Base-by-base conservation (phyloP, 2,113 vertebrate species). In the Hippoglossus stenolepis region DNA sequence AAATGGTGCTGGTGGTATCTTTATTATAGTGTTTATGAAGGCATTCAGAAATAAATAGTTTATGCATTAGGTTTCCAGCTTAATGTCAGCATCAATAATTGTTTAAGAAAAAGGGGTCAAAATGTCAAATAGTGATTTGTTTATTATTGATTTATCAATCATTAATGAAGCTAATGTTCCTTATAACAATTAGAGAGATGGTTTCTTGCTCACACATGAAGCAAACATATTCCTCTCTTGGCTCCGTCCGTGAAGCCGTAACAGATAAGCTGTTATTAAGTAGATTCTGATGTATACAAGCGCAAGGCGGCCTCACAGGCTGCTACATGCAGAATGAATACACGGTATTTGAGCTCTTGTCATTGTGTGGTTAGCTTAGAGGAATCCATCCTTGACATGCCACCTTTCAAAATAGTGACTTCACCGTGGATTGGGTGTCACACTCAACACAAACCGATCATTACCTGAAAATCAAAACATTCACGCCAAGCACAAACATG, bases 321-420 rank as follows among this genome's bases (percentile, higher is more conserved):
- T 94, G 91, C 90, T 92, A 89, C 92, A 89, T 84, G 87, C 70
- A 93, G 67, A 93, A 91, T 94, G 90, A 93, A 91, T 57, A 90
- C 80, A 84, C 91, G 91, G 91, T 94, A 95, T 95, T 93, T 94
- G 89, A 93, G 91, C 92, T 92, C 94, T 89, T 95, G 93, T 95
- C 95, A 95, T 94, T 95, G 94, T 96, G 94, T 91, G 89, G 91
- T 93, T 85, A 83, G 92, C 93, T 95, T 94, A 94, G 90, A 90
- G 91, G 94, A 94, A 95, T 94, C 91, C 90, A 59, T 83, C 82
- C 77, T 89, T 93, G 93, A 90, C 85, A 88, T 87, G 85, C 84
- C 88, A 85, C 75, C 75, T 73, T 89, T 87, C 71, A 89, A 89
- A 93, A 91, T 76, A 88, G 59, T 88, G 89, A 91, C 90, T 89